phyloP scores from a whole-genome alignment of 2,797 vertebrate genomes.

The Cryptoblepharus egeriae region DNA sequence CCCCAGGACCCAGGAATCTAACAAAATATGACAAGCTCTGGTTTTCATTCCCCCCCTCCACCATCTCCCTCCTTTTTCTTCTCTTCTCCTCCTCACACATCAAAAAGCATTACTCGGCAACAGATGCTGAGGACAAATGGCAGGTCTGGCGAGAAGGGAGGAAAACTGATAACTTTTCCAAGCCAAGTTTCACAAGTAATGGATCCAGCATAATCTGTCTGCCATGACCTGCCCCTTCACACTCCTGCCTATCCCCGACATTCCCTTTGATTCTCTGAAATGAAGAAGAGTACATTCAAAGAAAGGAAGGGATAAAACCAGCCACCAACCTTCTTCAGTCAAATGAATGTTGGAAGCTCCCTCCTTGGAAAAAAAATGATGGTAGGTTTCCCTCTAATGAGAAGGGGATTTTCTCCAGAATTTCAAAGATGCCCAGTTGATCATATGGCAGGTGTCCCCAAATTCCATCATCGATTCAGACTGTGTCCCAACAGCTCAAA shows the following conservation, averaged over 20 bases:
- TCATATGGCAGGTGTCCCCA: neutral
- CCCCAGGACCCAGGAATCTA: constrained; percentile 67
- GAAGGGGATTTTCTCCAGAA: neutral
- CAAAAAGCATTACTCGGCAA: constrained; percentile 67
- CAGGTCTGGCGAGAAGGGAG: constrained; percentile 60
- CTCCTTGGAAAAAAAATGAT: neutral
- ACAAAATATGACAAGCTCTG: constrained; percentile 73
- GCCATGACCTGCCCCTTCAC: constrained; percentile 45
- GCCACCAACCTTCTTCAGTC: neutral
- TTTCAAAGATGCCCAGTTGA: too few species aligned
- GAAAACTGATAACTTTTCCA: constrained; percentile 57
- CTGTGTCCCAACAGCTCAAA: neutral
- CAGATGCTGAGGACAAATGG: constrained; percentile 72
- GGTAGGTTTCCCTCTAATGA: neutral
- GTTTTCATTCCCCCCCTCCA: constrained; percentile 38
- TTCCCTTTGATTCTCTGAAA: constrained; percentile 29
- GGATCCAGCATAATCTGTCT: constrained; percentile 56
- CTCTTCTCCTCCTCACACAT: constrained; percentile 57
- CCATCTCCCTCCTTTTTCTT: too few species aligned
- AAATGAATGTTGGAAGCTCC: neutral
- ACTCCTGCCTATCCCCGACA: neutral
- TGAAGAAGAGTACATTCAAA: neutral
- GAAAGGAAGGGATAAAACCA: too few species aligned
- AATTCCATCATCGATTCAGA: neutral
- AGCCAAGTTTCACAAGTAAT: constrained; percentile 58